phyloP scores from a whole-genome alignment of 2,888 invertebrate species.

The Shargacucullia verbasci region DNA sequence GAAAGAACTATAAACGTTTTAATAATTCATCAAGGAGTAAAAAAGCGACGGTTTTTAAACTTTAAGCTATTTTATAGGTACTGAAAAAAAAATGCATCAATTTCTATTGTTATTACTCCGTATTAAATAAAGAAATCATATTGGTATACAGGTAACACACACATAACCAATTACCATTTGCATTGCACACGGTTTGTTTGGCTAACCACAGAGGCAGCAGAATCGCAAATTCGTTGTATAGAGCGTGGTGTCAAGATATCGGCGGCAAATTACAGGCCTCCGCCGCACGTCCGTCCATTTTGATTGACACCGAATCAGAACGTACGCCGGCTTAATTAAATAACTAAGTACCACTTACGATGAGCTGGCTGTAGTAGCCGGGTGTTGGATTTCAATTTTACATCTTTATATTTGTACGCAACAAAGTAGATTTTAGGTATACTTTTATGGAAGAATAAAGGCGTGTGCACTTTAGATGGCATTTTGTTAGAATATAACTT shows the following conservation, averaged over 20 bases:
- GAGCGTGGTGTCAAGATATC: constrained; percentile 49
- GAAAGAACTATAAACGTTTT: too few species aligned
- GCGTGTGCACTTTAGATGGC: too few species aligned
- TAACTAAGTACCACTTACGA: constrained; percentile 51
- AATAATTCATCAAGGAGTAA: too few species aligned
- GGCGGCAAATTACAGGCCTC: constrained; percentile 60
- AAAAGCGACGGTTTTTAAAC: too few species aligned
- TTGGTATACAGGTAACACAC: constrained; percentile 1
- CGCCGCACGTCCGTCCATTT: constrained; percentile 36
- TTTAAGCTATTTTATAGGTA: too few species aligned
- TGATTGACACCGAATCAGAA: constrained; percentile 58
- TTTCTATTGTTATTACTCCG: too few species aligned
- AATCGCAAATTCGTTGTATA: constrained; percentile 46
- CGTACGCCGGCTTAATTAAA: constrained; percentile 48
- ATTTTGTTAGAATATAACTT: too few species aligned
- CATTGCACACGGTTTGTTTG: constrained; percentile 45
- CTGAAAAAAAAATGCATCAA: too few species aligned
- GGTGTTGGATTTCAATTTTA: neutral
- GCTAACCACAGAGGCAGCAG: constrained; percentile 47
- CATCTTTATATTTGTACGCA: neutral
- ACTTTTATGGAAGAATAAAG: too few species aligned
- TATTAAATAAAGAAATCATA: neutral
- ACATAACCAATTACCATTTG: constrained; percentile 14
- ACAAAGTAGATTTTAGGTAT: too few species aligned
- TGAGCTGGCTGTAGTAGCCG: constrained; percentile 4